Evolutionary conservation across 2,113 vertebrate genomes (phyloP).

Genomic region (Tichodroma muraria): DNA sequence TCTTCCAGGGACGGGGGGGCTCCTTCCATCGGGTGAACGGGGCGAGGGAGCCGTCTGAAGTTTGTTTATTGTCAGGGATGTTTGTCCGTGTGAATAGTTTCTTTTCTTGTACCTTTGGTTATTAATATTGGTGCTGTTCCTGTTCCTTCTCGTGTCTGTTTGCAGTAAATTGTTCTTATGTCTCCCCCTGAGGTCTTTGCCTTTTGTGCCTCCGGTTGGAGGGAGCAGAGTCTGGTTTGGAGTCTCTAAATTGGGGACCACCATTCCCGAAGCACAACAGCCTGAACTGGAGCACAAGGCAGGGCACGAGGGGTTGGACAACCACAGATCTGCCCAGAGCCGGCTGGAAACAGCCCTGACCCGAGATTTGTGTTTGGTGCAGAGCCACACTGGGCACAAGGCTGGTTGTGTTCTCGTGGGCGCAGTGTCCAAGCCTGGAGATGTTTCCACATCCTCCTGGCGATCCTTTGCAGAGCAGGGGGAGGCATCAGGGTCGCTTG

Average conservation of each 20-base stretch:
- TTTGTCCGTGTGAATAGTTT: no score
- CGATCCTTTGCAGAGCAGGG: neutral
- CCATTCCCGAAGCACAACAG: neutral
- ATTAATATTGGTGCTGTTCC: neutral
- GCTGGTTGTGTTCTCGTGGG: neutral
- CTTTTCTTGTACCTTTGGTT: no score
- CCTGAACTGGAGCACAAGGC: neutral
- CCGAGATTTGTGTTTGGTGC: accelerated
- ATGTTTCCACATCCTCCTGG: neutral
- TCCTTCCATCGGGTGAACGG: no score
- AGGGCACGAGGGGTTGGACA: neutral
- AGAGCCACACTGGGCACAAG: neutral
- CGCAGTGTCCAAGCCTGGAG: neutral
- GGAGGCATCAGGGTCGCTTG: neutral
- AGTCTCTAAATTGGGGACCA: neutral
- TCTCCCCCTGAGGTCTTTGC: neutral
- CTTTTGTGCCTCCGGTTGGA: neutral
- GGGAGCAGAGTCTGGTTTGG: neutral
- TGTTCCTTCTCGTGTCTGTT: neutral
- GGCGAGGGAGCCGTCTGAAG: no score
- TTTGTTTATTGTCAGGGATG: no score
- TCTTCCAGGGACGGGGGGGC: no score
- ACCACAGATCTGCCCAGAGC: neutral
- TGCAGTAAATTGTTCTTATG: neutral
- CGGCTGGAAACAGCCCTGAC: neutral